Evolutionary conservation across 2,113 vertebrate genomes (phyloP).

Genomic region (Hirundichthys speculiger): DNA sequence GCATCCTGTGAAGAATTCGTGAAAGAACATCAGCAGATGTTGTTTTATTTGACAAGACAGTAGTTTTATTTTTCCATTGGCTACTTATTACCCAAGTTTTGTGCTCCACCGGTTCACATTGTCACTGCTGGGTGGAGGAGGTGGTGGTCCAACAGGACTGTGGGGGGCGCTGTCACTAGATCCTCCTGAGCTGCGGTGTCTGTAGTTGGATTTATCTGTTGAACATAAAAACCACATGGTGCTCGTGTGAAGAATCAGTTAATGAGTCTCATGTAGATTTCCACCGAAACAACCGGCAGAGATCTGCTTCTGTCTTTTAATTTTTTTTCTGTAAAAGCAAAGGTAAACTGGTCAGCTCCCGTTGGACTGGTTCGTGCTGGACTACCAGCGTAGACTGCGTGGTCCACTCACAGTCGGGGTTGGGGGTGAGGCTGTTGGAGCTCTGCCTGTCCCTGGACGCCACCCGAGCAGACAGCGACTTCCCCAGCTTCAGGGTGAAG

Average conservation of each 20-base stretch:
- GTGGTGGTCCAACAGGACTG: slow-evolving; percentile 74
- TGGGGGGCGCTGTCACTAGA: slow-evolving; percentile 75
- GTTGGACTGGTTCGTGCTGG: neutral
- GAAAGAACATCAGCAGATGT: neutral
- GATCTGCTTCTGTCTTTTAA: too few species aligned
- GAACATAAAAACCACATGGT: slow-evolving; percentile 16
- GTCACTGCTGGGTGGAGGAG: slow-evolving; percentile 71
- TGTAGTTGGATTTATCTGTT: slow-evolving; percentile 75
- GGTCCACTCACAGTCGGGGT: slow-evolving; percentile 76
- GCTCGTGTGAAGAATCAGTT: neutral
- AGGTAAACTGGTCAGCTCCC: too few species aligned
- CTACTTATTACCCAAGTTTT: slow-evolving; percentile 72
- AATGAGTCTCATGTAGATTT: too few species aligned
- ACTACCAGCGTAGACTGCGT: neutral
- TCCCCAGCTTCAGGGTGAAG: slow-evolving; percentile 86
- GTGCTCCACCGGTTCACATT: slow-evolving; percentile 72
- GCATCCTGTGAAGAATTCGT: slow-evolving; percentile 64
- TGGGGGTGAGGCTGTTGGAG: slow-evolving; percentile 61
- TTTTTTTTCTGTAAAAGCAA: too few species aligned
- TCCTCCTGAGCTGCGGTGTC: slow-evolving; percentile 73
- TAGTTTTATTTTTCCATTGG: neutral
- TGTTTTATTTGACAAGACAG: neutral
- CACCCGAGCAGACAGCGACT: slow-evolving; percentile 83
- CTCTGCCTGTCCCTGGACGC: slow-evolving; percentile 74
- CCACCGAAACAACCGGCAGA: too few species aligned